phyloP scores from a whole-genome alignment of 2,888 invertebrate genomes.

The Machimus atricapillus region DNA sequence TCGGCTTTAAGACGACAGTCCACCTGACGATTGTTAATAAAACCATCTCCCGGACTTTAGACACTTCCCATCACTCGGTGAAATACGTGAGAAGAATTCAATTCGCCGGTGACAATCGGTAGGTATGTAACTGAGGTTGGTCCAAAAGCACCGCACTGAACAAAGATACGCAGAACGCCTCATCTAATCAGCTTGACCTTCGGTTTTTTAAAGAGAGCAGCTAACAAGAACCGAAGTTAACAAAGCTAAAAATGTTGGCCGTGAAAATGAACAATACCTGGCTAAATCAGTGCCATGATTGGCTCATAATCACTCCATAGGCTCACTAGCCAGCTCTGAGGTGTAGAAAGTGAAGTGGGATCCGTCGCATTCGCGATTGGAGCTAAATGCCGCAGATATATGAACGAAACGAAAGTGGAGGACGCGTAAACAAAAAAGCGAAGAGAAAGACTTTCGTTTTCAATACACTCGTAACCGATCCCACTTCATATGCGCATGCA shows the following conservation, averaged over 20 bases:
- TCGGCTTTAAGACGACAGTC: background rate
- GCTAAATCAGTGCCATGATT: background rate
- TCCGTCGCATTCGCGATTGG: background rate
- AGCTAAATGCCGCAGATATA: background rate
- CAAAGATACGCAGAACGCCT: background rate
- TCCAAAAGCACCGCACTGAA: background rate
- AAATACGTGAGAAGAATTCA: background rate
- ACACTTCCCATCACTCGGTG: background rate
- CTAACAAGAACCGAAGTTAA: background rate
- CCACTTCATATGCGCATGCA: background rate
- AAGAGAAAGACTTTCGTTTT: slow-evolving; percentile 37
- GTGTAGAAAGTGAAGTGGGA: background rate
- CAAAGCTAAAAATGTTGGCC: slow-evolving; percentile 13
- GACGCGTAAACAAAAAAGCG: slow-evolving; percentile 27
- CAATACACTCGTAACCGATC: slow-evolving; percentile 11
- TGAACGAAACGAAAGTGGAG: slow-evolving; percentile 1
- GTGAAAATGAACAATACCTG: slow-evolving; percentile 6
- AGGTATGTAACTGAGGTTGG: background rate
- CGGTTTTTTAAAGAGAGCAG: background rate
- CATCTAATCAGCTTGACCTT: slow-evolving; percentile 21
- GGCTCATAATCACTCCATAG: background rate
- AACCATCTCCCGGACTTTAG: background rate
- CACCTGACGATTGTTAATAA: background rate
- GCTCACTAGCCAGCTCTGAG: background rate
- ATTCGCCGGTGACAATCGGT: background rate